phyloP scores from a whole-genome alignment of 2,113 vertebrate species.

The Chlorodrepanis virens region DNA sequence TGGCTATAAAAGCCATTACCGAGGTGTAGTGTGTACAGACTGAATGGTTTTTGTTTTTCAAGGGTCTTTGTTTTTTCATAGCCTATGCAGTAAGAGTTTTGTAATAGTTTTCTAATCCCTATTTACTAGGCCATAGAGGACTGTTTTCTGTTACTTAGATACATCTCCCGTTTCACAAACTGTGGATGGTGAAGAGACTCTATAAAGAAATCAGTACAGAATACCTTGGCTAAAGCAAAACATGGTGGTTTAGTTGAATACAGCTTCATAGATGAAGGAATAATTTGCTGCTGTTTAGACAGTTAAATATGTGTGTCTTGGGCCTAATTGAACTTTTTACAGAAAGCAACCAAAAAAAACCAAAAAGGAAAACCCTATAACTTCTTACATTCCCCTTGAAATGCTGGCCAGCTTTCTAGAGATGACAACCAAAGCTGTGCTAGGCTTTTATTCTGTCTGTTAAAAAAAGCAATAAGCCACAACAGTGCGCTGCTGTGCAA shows the following conservation, averaged over 20 bases:
- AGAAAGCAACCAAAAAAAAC: background rate
- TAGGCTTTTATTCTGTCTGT: background rate
- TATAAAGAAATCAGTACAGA: background rate
- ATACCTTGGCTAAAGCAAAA: conserved; percentile 27
- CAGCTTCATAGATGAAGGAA: conserved; percentile 20
- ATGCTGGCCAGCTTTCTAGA: conserved; percentile 13
- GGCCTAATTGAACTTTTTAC: background rate
- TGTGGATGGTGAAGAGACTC: conserved; percentile 5
- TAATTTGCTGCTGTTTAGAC: conserved; percentile 19
- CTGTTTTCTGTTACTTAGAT: conserved; percentile 67
- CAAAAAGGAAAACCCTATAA: background rate
- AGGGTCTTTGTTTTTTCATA: background rate
- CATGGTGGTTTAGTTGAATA: background rate
- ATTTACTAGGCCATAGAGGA: conserved; percentile 55
- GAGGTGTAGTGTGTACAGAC: conserved; percentile 29
- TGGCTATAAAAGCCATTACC: conserved; percentile 27
- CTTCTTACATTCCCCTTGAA: conserved; percentile 41
- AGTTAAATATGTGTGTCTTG: background rate
- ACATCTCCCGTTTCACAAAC: conserved; percentile 36
- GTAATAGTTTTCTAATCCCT: conserved; percentile 66
- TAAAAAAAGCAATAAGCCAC: conserved; percentile 12
- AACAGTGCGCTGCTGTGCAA: background rate
- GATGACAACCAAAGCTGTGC: conserved; percentile 9
- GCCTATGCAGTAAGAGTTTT: conserved; percentile 67
- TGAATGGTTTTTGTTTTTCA: conserved; percentile 35